Base-by-base conservation (phyloP, 2,113 vertebrate genomes). In the Hirundichthys speculiger region DNA sequence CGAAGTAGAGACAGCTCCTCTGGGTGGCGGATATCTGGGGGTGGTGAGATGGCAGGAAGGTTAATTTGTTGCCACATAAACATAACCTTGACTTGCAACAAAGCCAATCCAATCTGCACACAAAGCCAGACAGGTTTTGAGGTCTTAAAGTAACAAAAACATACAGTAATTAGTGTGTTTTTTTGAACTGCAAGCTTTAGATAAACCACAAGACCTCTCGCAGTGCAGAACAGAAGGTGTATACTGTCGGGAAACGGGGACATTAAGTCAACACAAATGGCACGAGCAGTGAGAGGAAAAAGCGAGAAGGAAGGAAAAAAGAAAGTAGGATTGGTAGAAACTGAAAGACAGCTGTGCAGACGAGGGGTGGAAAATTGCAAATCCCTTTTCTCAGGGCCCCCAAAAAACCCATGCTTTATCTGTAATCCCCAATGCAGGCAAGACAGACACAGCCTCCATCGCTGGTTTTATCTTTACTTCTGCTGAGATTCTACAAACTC, bases 1-100 rank as follows among this genome's bases (percentile, higher is more conserved):
- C 96, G 95, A 85, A 99, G 91, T 50, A 99, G 93, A 65, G 98
- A 99, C 51, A 98, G 93, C 78, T 99, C 98, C 90, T 99, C 98
- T 49, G 98, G 97, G 76, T 98, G 98, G 75, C 98, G 94, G 86
- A 99, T 99, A 82, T 99, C 98, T 99, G 81, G 12, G 19, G 27
- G 11, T 43, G 59, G 50, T 58, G 18, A 53, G 45, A 69, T 41
- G 48, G 38, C 5, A 25, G 41, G 15, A 75, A 18, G 45, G 46
- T 73, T 69, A 0, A 69, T 66, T 62, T 47, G 9, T 49, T 45
- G 40, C 48, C 67, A 71, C 8, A 30, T 16, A 41, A 75, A 66
- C 55, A 79, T 7, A 69, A 73, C 25, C 16, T 56, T 49, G 48
- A 65, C 30, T 34, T 34, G 30, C 30, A 67, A 34, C 47, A 61